Evolutionary conservation across 2,888 invertebrate genomes (phyloP).

Genomic region (Hyposoter didymator): DNA sequence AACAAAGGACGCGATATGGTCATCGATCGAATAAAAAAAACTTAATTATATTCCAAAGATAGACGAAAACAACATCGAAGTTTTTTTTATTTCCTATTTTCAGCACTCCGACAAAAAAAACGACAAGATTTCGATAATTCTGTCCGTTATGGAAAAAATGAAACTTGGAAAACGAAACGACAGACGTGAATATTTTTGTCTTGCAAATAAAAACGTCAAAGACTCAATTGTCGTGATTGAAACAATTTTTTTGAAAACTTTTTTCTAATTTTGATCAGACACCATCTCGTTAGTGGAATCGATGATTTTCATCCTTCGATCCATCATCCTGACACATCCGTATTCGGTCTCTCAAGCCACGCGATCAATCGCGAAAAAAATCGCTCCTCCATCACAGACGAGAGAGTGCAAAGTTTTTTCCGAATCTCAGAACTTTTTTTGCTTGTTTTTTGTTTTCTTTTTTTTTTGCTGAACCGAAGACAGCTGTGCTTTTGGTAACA

Average conservation of each 20-base stretch:
- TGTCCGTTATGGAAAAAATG: neutral
- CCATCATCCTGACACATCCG: slow-evolving; percentile 26
- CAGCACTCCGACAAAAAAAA: neutral
- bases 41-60: neutral
- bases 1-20: slow-evolving; percentile 4
- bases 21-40: slow-evolving; percentile 4
- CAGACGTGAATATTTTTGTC: neutral
- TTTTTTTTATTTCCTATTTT: neutral
- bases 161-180: neutral
- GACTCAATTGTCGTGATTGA: neutral
- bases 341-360: slow-evolving; percentile 38
- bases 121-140: neutral
- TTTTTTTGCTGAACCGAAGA: slow-evolving; percentile 23
- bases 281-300: neutral
- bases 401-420: slow-evolving; percentile 20
- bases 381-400: neutral
- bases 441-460: neutral
- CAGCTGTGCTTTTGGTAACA: slow-evolving; percentile 5
- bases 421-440: neutral
- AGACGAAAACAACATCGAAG: neutral
- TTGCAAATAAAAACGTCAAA: neutral
- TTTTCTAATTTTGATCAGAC: neutral
- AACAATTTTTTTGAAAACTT: neutral
- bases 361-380: slow-evolving; percentile 1
- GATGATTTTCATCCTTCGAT: neutral